Evolutionary conservation across 2,888 invertebrate species (phyloP).

Genomic region (Leucozona laternaria): DNA sequence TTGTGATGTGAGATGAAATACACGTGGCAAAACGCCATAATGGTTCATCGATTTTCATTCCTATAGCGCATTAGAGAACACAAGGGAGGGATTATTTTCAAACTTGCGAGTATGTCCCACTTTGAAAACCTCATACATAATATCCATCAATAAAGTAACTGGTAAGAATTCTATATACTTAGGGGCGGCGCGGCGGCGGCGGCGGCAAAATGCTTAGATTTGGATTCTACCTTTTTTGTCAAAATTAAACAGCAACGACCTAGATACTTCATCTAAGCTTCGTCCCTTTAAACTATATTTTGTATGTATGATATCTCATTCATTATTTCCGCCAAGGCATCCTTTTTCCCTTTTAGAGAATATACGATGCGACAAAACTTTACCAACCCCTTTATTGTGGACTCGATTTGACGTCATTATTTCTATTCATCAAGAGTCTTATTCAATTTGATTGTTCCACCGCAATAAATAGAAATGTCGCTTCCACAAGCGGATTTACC

Average conservation of each 20-base stretch:
- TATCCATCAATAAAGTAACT: not conserved
- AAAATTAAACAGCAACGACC: slow-evolving; percentile 40
- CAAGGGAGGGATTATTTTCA: no score
- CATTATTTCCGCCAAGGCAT: slow-evolving; percentile 38
- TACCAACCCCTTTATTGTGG: slow-evolving; percentile 29
- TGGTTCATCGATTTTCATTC: no score
- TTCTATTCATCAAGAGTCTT: slow-evolving; percentile 51
- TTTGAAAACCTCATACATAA: no score
- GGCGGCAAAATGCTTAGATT: not conserved
- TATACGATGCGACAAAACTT: not conserved
- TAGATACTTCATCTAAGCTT: slow-evolving; percentile 20
- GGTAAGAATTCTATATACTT: not conserved
- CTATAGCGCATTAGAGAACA: no score
- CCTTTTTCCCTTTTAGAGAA: not conserved
- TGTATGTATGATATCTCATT: slow-evolving; percentile 21
- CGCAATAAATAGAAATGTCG: slow-evolving; percentile 57
- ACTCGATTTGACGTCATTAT: slow-evolving; percentile 58
- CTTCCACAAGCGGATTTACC: slow-evolving; percentile 5
- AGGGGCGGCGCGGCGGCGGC: no score
- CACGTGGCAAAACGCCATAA: no score
- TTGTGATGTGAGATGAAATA: no score
- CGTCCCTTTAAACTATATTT: slow-evolving; percentile 11
- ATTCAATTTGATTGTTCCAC: slow-evolving; percentile 57
- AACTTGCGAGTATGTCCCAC: no score
- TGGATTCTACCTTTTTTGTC: not conserved